phyloP scores from a whole-genome alignment of 2,113 vertebrate species.

The Dascyllus trimaculatus region DNA sequence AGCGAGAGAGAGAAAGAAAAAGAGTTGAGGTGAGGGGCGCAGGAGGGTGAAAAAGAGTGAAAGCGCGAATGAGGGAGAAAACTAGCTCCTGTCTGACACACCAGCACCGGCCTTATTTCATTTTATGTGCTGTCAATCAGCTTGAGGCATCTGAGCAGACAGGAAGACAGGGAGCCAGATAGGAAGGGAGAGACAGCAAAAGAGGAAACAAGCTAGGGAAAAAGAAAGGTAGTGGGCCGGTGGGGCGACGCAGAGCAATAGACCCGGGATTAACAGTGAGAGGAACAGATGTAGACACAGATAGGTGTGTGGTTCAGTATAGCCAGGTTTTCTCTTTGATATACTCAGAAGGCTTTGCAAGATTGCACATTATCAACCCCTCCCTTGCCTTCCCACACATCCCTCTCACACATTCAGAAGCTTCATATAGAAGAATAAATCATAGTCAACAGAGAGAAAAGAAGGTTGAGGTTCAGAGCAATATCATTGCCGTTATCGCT shows the following conservation, averaged over 20 bases:
- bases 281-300: constrained; percentile 72
- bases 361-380: constrained; percentile 37
- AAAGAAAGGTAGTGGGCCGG: constrained; percentile 48
- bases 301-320: constrained; percentile 63
- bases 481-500: constrained; percentile 45
- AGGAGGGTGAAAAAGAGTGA: constrained; percentile 56
- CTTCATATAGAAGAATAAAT: constrained; percentile 50
- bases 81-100: constrained; percentile 70
- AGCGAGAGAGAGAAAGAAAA: constrained; percentile 31
- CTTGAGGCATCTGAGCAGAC: constrained; percentile 69
- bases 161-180: constrained; percentile 37
- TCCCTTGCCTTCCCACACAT: constrained; percentile 46
- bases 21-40: constrained; percentile 30
- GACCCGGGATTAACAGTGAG: constrained; percentile 69
- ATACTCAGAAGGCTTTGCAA: constrained; percentile 46
- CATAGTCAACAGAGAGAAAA: constrained; percentile 46
- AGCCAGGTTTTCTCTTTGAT: constrained; percentile 65
- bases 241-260: constrained; percentile 63
- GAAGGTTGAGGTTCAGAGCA: constrained; percentile 26
- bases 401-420: constrained; percentile 47
- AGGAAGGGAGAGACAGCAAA: constrained; percentile 47
- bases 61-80: constrained; percentile 61
- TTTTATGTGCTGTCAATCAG: constrained; percentile 83
- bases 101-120: constrained; percentile 74
- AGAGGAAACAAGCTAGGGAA: constrained; percentile 58